Conservation (phyloP, 1,140 invertebrate genomes). For the Popillia japonica region DNA sequence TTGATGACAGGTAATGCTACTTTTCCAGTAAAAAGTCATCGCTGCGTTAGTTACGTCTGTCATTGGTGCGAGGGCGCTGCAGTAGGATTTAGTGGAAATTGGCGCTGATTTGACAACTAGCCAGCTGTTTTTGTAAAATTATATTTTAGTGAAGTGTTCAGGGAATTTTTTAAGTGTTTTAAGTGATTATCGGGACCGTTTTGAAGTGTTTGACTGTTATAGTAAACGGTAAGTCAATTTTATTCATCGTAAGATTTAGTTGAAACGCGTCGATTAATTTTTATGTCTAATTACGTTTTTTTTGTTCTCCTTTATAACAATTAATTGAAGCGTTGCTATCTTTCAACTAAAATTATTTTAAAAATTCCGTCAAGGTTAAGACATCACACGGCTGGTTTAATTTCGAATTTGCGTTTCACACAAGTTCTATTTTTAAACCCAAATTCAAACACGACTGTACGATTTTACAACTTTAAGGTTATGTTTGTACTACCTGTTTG, state of each 20-base stretch:
- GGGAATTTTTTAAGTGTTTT: not conserved
- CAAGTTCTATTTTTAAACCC: slow-evolving; percentile 20
- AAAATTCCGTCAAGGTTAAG: not conserved
- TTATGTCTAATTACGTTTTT: not conserved
- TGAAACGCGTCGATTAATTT: not conserved
- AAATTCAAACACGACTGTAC: not conserved
- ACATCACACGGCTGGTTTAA: not conserved
- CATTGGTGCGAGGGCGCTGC: not conserved
- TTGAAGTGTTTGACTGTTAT: not conserved
- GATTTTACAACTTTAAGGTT: not conserved
- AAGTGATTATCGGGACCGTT: not conserved
- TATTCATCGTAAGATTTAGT: not conserved
- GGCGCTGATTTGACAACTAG: slow-evolving; percentile 37
- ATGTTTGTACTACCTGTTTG: slow-evolving; percentile 12
- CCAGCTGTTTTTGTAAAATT: slow-evolving; percentile 31
- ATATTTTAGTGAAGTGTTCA: not conserved
- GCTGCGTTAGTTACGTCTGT: not conserved
- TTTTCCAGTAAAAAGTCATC: not conserved
- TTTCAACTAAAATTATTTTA: not conserved
- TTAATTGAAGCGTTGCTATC: not conserved
- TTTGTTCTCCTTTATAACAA: not conserved
- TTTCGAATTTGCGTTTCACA: not conserved
- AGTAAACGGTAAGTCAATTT: not conserved
- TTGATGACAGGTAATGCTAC: not conserved
- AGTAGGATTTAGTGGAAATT: not conserved